phyloP scores from a whole-genome alignment of 1,140 invertebrate genomes.

The Diprion similis region DNA sequence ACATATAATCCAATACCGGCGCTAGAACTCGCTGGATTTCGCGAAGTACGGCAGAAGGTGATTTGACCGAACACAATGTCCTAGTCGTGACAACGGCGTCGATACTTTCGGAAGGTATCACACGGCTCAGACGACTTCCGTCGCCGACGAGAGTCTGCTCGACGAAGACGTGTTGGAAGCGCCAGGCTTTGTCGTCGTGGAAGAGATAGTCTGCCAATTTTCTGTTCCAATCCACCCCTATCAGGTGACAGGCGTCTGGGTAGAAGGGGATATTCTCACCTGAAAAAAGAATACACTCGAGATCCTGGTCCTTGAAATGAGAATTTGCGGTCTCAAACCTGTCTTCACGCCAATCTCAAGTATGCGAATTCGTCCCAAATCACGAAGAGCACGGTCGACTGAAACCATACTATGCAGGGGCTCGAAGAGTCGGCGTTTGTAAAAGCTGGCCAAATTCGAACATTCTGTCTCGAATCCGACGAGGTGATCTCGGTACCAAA shows the following conservation, averaged over 20 bases:
- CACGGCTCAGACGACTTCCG: conserved; percentile 43
- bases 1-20: conserved; percentile 37
- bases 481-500: conserved; percentile 44
- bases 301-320: background rate
- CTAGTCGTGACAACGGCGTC: conserved; percentile 52
- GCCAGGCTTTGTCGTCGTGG: conserved; percentile 39
- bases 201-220: conserved; percentile 48
- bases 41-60: conserved; percentile 37
- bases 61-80: conserved; percentile 48
- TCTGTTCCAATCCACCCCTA: conserved; percentile 51
- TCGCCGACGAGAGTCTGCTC: conserved; percentile 50
- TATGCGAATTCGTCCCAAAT: conserved; percentile 42
- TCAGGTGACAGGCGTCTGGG: conserved; percentile 45
- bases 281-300: conserved; percentile 25
- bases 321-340: conserved; percentile 34
- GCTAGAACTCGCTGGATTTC: conserved; percentile 50
- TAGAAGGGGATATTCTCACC: conserved; percentile 56
- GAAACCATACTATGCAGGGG: conserved; percentile 36
- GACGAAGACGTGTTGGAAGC: conserved; percentile 49
- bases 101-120: conserved; percentile 38
- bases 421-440: conserved; percentile 45
- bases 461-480: conserved; percentile 52
- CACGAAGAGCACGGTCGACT: conserved; percentile 38
- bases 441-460: conserved; percentile 38
- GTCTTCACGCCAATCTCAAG: conserved; percentile 58